A percentile compares a stretch with the other conserved stretches of the same genome.
phyloP scores from a whole-genome alignment of 2,888 invertebrate genomes.

The Polyommatus icarus region DNA sequence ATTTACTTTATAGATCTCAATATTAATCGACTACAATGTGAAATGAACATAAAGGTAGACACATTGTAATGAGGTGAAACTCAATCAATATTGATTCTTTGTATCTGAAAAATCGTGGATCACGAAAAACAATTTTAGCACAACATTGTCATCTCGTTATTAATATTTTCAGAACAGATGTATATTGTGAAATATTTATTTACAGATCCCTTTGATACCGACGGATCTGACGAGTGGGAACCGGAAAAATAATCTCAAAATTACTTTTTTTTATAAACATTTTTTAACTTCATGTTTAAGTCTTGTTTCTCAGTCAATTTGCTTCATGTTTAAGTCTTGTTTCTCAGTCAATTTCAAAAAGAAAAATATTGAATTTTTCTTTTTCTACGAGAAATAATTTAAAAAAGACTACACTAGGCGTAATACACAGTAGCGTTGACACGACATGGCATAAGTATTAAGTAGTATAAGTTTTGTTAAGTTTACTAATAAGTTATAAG shows the following conservation, averaged over 20 bases:
- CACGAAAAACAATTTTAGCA: too few species aligned
- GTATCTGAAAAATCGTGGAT: too few species aligned
- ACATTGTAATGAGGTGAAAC: too few species aligned
- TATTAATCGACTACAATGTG: too few species aligned
- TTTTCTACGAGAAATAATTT: too few species aligned
- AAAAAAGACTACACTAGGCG: not conserved
- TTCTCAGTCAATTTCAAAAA: not conserved
- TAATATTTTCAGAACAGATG: not conserved
- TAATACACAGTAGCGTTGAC: not conserved
- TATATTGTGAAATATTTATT: not conserved
- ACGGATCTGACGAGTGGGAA: slow-evolving; percentile 74
- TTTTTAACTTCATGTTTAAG: slow-evolving; percentile 20
- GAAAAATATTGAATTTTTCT: not conserved
- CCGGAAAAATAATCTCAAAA: slow-evolving; percentile 56
- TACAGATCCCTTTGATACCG: slow-evolving; percentile 71
- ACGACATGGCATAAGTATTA: too few species aligned
- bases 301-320: not conserved
- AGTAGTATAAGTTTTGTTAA: not conserved
- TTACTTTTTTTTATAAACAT: not conserved
- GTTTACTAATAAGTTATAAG: not conserved
- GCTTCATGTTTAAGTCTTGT: not conserved
- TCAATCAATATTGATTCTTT: too few species aligned
- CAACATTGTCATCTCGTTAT: too few species aligned
- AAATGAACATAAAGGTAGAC: too few species aligned
- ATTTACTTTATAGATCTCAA: too few species aligned